Conservation (phyloP, 2,113 vertebrate genomes). For the Alligator mississippiensis region DNA sequence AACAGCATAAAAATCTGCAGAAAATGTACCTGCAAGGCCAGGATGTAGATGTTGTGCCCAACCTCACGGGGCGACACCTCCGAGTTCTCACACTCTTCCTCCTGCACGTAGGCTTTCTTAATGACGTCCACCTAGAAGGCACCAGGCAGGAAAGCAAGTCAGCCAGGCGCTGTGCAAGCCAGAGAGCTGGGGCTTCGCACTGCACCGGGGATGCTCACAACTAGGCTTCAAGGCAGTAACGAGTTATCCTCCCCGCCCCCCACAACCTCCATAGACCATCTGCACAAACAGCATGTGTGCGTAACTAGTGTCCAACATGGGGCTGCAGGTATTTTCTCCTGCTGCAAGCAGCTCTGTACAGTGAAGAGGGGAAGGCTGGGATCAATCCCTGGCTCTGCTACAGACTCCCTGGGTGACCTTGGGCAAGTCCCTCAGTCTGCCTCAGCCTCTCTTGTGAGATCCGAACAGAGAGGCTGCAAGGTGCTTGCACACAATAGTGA, state of each 20-base stretch:
- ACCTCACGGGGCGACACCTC: conserved; percentile 94
- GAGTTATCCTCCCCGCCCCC: no score
- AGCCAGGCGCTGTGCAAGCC: background rate
- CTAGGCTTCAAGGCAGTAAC: background rate
- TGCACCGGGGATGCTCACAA: background rate
- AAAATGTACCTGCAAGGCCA: conserved; percentile 90
- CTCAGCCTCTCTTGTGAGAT: background rate
- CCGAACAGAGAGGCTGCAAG: no score
- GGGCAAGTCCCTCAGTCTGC: background rate
- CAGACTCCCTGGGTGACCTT: background rate
- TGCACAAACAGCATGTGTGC: accelerated
- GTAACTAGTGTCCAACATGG: accelerated
- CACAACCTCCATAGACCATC: no score
- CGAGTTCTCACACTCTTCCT: conserved; percentile 86
- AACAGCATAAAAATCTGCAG: background rate
- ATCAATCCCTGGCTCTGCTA: background rate
- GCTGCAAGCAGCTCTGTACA: background rate
- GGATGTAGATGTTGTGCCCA: conserved; percentile 98
- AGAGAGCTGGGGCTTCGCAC: background rate
- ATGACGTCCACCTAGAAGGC: conserved; percentile 91
- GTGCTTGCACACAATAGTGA: background rate
- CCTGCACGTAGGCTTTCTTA: conserved; percentile 94
- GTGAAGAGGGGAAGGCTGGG: background rate
- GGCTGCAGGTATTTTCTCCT: accelerated
- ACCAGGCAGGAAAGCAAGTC: background rate